Evolutionary conservation across 2,113 vertebrate genomes (phyloP), one percentile per base, ranked within the genome.

Genomic region (Pseudois nayaur): DNA sequence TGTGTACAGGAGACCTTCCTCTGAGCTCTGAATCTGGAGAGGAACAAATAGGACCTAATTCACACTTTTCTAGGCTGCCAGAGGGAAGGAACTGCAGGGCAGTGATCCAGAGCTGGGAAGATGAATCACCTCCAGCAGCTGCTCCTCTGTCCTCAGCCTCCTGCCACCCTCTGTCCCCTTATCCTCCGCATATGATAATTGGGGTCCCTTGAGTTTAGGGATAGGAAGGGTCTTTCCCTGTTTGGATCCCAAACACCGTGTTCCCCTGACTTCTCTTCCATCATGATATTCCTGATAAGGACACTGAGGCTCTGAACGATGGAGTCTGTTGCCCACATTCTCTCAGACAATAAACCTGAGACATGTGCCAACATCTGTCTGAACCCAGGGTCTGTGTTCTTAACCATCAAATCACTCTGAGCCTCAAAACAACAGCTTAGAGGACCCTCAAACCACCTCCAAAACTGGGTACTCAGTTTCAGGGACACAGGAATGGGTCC

Each of bases 1-100:
- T 11, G 29, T 50, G 33, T 94, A 96, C n/a, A 91, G 83, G 7
- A 98, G 89, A 62, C 95, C 96, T 86, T 98, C 93, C 83, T 97
- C 96, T 0, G 92, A 98, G 87, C 71, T 95, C 91, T 14, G 78
- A 52, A 97, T 97, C 95, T 98, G 55, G 15, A 87, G 50, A 88
- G 25, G n/a, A 89, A 60, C 23, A 95, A 40, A 94, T 15, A 74
- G 11, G 19, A n/a, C 7, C 52, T 0, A 5, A 23, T 31, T 76
- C 27, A 13, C 2, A 43, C 19, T 52, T 43, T 57, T 50, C 71
- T 19, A n/a, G 79, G 71, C 48, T 54, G 11, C 36, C 36, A 52
- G 62, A 86, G 59, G 27, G 86, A 52, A 76, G 21, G 55, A 45
- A 2, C 0, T 36, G 11, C 45, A 57, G 81, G 6, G 2, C 29